These are phyloP conservation scores for Lutraria lutraria DNA, from an alignment of 2,888 invertebrate genomes.

Conservation along the genomic window DNA sequence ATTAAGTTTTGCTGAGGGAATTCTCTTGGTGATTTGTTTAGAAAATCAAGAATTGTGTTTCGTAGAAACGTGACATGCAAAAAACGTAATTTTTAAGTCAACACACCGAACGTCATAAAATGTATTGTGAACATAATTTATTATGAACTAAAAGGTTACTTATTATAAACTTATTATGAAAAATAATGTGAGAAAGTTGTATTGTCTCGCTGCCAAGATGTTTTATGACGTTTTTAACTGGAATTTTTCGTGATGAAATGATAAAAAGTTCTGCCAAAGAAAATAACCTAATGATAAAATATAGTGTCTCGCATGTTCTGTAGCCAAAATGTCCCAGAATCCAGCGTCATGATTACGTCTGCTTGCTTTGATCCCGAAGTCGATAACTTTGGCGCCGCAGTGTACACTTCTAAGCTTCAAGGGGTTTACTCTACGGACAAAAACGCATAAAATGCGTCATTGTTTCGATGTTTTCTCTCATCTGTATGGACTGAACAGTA, in stretches of 20 bases:
- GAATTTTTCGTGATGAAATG: neutral
- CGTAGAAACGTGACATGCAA: neutral
- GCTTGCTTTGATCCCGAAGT: neutral
- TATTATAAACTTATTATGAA: too few relatives aligned
- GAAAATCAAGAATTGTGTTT: neutral
- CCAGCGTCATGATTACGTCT: neutral
- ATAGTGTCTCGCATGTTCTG: neutral
- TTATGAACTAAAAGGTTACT: neutral
- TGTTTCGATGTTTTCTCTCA: neutral
- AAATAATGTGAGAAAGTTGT: neutral
- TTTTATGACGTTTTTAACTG: neutral
- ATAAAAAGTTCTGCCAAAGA: neutral
- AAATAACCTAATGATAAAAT: neutral
- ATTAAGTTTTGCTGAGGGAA: too few relatives aligned
- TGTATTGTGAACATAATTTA: neutral
- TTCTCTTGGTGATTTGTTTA: too few relatives aligned
- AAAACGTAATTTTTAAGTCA: neutral
- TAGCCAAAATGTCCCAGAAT: conserved; percentile 5
- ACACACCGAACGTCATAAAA: neutral
- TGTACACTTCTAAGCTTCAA: neutral
- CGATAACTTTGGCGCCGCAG: conserved; percentile 21
- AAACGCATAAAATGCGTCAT: conserved; percentile 14
- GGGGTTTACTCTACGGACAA: conserved; percentile 14
- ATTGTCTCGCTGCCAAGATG: neutral
- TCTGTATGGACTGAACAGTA: neutral